Percentiles rank a stretch among this genome's conserved stretches.
phyloP scores from a whole-genome alignment of 2,888 invertebrate genomes.

The Diarsia brunnea region DNA sequence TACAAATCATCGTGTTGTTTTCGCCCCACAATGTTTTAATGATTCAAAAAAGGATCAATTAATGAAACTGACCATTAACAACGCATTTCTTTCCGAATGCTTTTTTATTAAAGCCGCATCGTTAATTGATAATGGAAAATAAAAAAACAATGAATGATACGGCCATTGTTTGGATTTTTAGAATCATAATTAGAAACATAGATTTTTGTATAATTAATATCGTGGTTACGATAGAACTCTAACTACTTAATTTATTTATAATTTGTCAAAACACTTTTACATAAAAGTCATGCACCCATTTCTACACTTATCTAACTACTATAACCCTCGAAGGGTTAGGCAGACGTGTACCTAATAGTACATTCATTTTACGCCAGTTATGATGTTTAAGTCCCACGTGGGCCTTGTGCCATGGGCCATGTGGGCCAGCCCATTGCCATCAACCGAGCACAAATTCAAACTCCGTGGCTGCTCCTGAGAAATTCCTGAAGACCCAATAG shows the following conservation, averaged over 20 bases:
- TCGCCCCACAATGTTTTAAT: background rate
- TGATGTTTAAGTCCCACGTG: too few relatives aligned
- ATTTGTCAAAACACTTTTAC: background rate
- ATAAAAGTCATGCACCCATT: background rate
- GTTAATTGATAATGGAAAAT: too few relatives aligned
- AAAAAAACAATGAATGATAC: background rate
- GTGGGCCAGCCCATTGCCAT: too few relatives aligned
- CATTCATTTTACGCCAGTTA: too few relatives aligned
- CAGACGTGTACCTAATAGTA: too few relatives aligned
- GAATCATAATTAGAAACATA: slow-evolving; percentile 1
- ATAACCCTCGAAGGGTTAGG: too few relatives aligned
- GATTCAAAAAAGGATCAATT: background rate
- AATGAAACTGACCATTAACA: background rate
- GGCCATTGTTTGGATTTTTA: background rate
- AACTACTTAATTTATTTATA: background rate
- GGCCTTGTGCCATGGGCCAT: too few relatives aligned
- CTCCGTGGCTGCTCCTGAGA: too few relatives aligned
- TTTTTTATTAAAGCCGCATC: slow-evolving; percentile 21
- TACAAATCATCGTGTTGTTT: background rate
- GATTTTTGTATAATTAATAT: background rate
- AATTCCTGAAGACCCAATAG: too few relatives aligned
- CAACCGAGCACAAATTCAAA: too few relatives aligned
- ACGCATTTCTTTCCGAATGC: background rate
- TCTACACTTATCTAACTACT: too few relatives aligned
- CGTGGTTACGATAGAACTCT: background rate